phyloP scores from a whole-genome alignment of 2,797 vertebrate genomes.

The Rhodeus uyekii region DNA sequence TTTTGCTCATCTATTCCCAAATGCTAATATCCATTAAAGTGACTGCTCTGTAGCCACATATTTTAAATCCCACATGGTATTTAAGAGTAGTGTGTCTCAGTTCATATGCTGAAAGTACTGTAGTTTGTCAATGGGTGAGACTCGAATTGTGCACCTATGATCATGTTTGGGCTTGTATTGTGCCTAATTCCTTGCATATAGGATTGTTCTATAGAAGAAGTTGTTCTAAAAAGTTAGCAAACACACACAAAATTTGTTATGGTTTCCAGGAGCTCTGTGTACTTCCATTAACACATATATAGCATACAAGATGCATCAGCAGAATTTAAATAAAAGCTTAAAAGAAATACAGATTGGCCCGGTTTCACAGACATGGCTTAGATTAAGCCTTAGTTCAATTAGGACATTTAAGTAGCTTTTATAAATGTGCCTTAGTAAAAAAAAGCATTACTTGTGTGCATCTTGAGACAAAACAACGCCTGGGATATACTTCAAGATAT shows the following conservation, averaged over 20 bases:
- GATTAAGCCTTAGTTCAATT: too few relatives aligned
- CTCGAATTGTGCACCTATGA: too few relatives aligned
- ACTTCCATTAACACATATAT: neutral
- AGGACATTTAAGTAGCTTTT: too few relatives aligned
- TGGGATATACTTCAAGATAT: too few relatives aligned
- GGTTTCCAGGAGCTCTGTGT: neutral
- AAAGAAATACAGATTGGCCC: too few relatives aligned
- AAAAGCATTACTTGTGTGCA: too few relatives aligned
- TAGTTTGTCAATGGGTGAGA: neutral
- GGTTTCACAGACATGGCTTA: too few relatives aligned
- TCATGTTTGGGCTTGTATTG: neutral
- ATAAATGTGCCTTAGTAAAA: too few relatives aligned
- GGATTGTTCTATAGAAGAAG: too few relatives aligned
- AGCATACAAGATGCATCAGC: too few relatives aligned
- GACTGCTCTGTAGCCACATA: neutral
- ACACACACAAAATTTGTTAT: neutral
- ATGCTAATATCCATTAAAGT: slow-evolving; percentile 33
- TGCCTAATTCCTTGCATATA: neutral
- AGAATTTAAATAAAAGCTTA: too few relatives aligned
- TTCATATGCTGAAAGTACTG: neutral
- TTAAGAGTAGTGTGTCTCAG: neutral
- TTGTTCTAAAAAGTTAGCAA: neutral
- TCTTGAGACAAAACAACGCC: too few relatives aligned
- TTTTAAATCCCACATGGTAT: neutral
- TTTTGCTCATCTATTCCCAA: slow-evolving; percentile 36